phyloP scores from a whole-genome alignment of 2,888 invertebrate species.

The Lasioglossum oenotherae region DNA sequence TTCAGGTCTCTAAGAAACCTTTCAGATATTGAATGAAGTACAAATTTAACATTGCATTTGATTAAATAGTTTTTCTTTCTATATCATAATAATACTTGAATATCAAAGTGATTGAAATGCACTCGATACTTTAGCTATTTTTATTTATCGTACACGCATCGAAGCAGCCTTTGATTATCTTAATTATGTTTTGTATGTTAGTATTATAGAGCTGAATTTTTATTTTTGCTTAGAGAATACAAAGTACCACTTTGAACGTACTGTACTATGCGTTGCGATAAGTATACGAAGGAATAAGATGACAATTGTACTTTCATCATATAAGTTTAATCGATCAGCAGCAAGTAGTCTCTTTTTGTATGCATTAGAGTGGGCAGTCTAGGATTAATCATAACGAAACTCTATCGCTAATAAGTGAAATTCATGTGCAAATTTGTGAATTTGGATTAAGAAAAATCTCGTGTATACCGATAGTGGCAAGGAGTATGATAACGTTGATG shows the following conservation, averaged over 20 bases:
- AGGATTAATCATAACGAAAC: constrained; percentile 63
- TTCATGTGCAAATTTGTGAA: constrained; percentile 53
- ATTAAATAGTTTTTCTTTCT: constrained; percentile 14
- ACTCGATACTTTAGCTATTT: constrained; percentile 46
- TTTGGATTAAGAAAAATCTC: constrained; percentile 56
- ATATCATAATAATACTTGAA: neutral
- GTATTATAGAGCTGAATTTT: constrained; percentile 19
- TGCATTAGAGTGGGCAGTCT: constrained; percentile 79
- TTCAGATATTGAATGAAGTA: constrained; percentile 45
- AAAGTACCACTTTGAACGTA: neutral
- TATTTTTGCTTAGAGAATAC: constrained; percentile 26
- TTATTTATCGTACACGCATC: constrained; percentile 67
- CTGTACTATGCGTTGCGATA: constrained; percentile 64
- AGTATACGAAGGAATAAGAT: constrained; percentile 45
- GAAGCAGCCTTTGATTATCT: constrained; percentile 41
- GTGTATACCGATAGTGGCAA: constrained; percentile 75
- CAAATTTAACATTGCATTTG: constrained; percentile 18
- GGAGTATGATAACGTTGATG: constrained; percentile 77
- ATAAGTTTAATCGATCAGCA: constrained; percentile 63
- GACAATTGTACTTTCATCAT: constrained; percentile 65
- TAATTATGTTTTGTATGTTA: constrained; percentile 22
- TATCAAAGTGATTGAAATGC: constrained; percentile 32
- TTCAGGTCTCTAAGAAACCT: constrained; percentile 10
- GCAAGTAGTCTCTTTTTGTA: constrained; percentile 65
- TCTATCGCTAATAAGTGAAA: constrained; percentile 45